These are phyloP conservation scores for Alca torda DNA, from an alignment of 2,797 vertebrate species.

Conservation along the genomic window DNA sequence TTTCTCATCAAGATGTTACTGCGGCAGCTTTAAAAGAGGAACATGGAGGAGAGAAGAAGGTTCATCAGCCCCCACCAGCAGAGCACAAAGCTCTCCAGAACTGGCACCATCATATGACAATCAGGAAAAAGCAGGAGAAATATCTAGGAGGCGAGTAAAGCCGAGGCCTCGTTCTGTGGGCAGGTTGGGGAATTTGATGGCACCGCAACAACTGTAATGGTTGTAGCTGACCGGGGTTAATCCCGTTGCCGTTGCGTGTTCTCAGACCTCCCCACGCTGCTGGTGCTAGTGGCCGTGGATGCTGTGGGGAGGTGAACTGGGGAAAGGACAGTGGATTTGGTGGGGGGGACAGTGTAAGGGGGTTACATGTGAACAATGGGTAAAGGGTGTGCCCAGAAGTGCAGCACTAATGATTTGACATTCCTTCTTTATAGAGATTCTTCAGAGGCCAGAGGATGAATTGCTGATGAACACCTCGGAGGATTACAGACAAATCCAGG, in stretches of 20 bases:
- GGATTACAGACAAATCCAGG: slow-evolving; percentile 82
- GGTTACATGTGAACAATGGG: background rate
- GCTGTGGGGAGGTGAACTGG: background rate
- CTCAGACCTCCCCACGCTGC: background rate
- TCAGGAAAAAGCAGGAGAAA: slow-evolving; percentile 81
- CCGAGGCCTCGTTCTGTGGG: background rate
- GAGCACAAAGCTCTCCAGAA: slow-evolving; percentile 84
- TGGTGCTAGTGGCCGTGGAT: fast-evolving
- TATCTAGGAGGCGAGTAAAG: slow-evolving; percentile 81
- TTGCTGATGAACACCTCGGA: slow-evolving; percentile 85
- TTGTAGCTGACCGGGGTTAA: background rate
- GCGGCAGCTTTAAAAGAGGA: background rate
- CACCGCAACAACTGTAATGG: background rate
- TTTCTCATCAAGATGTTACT: background rate
- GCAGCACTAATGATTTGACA: background rate
- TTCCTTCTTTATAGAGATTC: slow-evolving; percentile 52
- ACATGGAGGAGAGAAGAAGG: background rate
- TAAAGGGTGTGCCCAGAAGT: background rate
- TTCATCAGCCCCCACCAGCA: background rate
- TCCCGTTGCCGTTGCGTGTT: background rate
- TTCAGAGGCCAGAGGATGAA: slow-evolving; percentile 80
- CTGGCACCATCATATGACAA: slow-evolving; percentile 81
- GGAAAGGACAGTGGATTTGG: background rate
- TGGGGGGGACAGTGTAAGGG: background rate
- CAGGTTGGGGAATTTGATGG: background rate